Evolutionary conservation across 1,140 invertebrate species (phyloP).

Genomic region (Mycetomoellerius zeteki): DNA sequence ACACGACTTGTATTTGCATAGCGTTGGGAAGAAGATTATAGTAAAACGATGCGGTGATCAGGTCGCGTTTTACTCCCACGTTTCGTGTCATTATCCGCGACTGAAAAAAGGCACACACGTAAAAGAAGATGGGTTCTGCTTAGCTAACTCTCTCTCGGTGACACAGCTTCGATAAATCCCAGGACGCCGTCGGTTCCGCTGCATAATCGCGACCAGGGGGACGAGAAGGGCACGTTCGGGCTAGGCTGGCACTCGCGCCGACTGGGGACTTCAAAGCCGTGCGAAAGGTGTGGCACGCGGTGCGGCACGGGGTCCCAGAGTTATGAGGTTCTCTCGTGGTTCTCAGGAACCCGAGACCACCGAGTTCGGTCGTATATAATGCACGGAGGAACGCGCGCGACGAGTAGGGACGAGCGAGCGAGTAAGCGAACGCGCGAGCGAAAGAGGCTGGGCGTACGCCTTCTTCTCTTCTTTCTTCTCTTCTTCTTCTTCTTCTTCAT

Average conservation of each 20-base stretch:
- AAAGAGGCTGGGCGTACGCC: constrained; percentile 57
- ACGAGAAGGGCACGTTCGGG: neutral
- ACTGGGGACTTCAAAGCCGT: constrained; percentile 69
- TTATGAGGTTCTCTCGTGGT: constrained; percentile 68
- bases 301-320: constrained; percentile 63
- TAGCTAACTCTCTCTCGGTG: constrained; percentile 11
- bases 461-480: constrained; percentile 41
- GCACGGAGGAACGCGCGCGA: constrained; percentile 67
- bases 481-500: constrained; percentile 4
- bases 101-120: neutral
- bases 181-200: constrained; percentile 18
- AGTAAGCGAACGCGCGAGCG: constrained; percentile 15
- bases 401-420: constrained; percentile 58
- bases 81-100: constrained; percentile 20
- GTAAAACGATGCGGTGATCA: constrained; percentile 10
- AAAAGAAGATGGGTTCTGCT: neutral
- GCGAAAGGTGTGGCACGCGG: constrained; percentile 71
- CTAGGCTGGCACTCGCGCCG: constrained; percentile 3
- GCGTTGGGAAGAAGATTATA: constrained; percentile 16
- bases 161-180: constrained; percentile 53
- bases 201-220: constrained; percentile 24
- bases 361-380: constrained; percentile 74
- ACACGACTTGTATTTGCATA: neutral
- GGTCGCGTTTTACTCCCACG: constrained; percentile 31
- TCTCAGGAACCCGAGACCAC: constrained; percentile 77